Base-by-base conservation (phyloP, 2,888 invertebrate species). In the Dryadula phaetusa region DNA sequence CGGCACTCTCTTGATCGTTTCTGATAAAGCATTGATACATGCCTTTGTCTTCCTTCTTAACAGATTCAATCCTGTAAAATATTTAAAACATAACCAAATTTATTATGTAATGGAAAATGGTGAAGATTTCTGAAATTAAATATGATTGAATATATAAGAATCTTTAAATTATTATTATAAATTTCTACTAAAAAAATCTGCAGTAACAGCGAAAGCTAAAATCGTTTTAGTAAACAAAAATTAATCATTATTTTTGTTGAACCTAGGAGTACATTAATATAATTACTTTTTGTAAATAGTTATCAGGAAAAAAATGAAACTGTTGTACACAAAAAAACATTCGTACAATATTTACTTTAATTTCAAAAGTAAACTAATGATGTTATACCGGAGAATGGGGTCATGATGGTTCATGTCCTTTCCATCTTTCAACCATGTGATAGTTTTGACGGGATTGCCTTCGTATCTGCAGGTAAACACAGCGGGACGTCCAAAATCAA, bases 1-100 rank as follows among this genome's bases (percentile, higher is more conserved):
- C 98, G 0, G 98, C 98, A 79, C 97, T 97, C 85, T 98, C 98
- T 82, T 97, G 97, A 78, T 98, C 98, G 82, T 98, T 98, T 65
- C 97, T 94, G 61, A 98, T 97, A 82, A 98, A 98, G 84, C 99
- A 99, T 83, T 99, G 99, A 86, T 98, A 99, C 98, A 98, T 98
- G 80, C 99, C 99, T 82, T 97, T 97, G 86, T 98, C 98, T 87
- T 98, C 97, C 79, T 98, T 97, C 86, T 97, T 96, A 0, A 99
- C 98, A 1, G 97, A 96, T 79, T 97, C 97, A 78, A 99, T 98
- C 74, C 97, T 94, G 80, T 64, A 87, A 79, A 56, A 20, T 22
- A 62, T 20, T 14, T 32, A 58, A 16, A 60, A 3, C 12, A 20
- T 22, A 5, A 34, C 46, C 32, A 56, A 32, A 52, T 10, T 46